phyloP scores from a whole-genome alignment of 1,140 invertebrate genomes.

The Cotesia chilonis region DNA sequence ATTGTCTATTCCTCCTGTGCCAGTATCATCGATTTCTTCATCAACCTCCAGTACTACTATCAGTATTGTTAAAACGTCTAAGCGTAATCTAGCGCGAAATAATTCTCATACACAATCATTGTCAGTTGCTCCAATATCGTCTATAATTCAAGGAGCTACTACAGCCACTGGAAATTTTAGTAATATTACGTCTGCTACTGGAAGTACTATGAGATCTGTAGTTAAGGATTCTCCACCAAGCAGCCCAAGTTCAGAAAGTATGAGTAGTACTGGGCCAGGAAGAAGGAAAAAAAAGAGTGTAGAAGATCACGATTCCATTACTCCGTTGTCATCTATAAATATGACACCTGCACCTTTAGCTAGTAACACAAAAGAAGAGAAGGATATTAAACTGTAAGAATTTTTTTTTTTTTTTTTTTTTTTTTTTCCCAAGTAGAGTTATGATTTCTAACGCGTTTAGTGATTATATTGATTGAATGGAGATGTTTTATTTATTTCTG shows the following conservation, averaged over 20 bases:
- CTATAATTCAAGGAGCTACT: conserved; percentile 57
- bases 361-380: conserved; percentile 65
- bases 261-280: conserved; percentile 58
- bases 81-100: conserved; percentile 48
- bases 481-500: too few species aligned
- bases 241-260: conserved; percentile 71
- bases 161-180: conserved; percentile 56
- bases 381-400: conserved; percentile 69
- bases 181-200: conserved; percentile 51
- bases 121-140: conserved; percentile 52
- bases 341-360: conserved; percentile 58
- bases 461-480: too few species aligned
- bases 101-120: conserved; percentile 51
- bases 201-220: conserved; percentile 56
- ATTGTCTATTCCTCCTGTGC: conserved; percentile 38
- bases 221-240: conserved; percentile 74
- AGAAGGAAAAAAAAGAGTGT: conserved; percentile 64
- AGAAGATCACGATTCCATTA: conserved; percentile 44
- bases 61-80: conserved; percentile 52
- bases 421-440: neutral
- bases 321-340: conserved; percentile 54
- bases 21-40: conserved; percentile 42
- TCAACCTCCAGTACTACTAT: conserved; percentile 42
- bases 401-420: conserved; percentile 7
- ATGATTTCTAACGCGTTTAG: too few species aligned